phyloP scores from a whole-genome alignment of 2,888 invertebrate species.

The Callimorpha dominula region DNA sequence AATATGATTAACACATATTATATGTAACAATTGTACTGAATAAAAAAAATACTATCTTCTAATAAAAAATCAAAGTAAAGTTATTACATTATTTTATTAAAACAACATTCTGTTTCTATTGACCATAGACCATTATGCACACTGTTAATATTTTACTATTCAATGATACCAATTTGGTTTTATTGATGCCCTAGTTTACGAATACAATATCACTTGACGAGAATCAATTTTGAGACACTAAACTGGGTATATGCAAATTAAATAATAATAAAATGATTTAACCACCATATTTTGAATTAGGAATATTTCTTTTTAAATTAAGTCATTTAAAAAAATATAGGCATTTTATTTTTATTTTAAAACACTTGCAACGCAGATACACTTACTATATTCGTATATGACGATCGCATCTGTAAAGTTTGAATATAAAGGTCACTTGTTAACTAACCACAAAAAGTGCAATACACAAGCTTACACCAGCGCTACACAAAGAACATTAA shows the following conservation, averaged over 20 bases:
- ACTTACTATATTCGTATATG: conserved; percentile 53
- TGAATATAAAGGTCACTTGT: background rate
- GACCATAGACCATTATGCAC: conserved; percentile 31
- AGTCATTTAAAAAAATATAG: background rate
- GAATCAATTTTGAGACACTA: conserved; percentile 18
- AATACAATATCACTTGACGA: conserved; percentile 20
- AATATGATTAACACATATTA: background rate
- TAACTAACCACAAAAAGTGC: background rate
- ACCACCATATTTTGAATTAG: background rate
- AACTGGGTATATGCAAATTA: background rate
- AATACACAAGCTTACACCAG: background rate
- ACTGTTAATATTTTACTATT: conserved; percentile 43
- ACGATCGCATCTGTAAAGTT: conserved; percentile 36
- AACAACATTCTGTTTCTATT: conserved; percentile 27
- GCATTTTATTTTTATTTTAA: background rate
- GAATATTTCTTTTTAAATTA: background rate
- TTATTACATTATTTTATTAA: conserved; percentile 16
- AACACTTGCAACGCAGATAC: conserved; percentile 55
- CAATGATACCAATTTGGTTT: conserved; percentile 57
- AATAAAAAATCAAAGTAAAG: conserved; percentile 26
- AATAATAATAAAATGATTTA: background rate
- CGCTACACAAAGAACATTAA: background rate
- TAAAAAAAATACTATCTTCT: background rate
- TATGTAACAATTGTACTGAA: background rate
- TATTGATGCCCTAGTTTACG: conserved; percentile 60